Evolutionary conservation across 2,888 invertebrate genomes (phyloP).

Genomic region (Erebia epiphron): DNA sequence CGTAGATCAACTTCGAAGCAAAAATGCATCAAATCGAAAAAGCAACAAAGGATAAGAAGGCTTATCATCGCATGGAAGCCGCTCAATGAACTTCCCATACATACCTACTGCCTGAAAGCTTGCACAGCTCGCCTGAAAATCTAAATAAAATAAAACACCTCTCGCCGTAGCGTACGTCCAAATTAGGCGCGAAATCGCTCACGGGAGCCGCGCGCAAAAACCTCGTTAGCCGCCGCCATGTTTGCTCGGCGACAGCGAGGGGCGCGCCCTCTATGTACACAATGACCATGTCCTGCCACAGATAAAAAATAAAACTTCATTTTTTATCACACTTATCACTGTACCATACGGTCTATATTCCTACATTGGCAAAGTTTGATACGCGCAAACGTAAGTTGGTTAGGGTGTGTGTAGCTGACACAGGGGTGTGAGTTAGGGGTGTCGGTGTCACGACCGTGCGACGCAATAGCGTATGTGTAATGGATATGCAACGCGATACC

Average conservation of each 20-base stretch:
- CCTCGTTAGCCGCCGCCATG: constrained; percentile 79
- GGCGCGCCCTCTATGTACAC: constrained; percentile 81
- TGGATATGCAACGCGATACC: constrained; percentile 75
- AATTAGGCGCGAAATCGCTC: constrained; percentile 82
- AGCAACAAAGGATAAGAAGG: neutral
- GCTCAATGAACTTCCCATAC: constrained; percentile 29
- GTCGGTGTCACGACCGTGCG: constrained; percentile 71
- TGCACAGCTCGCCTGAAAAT: constrained; percentile 43
- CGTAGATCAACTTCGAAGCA: neutral
- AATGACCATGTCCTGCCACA: constrained; percentile 52
- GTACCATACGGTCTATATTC: constrained; percentile 49
- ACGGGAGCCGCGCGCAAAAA: constrained; percentile 75
- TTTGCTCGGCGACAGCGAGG: constrained; percentile 78
- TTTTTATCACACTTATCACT: constrained; percentile 39
- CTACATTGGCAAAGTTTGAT: constrained; percentile 24
- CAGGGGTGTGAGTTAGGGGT: constrained; percentile 75
- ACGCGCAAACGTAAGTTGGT: constrained; percentile 52
- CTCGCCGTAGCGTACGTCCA: constrained; percentile 52
- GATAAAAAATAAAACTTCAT: constrained; percentile 28
- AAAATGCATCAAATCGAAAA: neutral
- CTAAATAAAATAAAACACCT: constrained; percentile 61
- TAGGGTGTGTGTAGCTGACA: constrained; percentile 68
- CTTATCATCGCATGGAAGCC: constrained; percentile 21
- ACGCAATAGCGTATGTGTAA: constrained; percentile 76
- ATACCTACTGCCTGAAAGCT: constrained; percentile 36